Percentiles rank a stretch among this genome's conserved stretches.
Conservation (phyloP, 23 tunicate genomes). For the Clavelina lepadiformis region DNA sequence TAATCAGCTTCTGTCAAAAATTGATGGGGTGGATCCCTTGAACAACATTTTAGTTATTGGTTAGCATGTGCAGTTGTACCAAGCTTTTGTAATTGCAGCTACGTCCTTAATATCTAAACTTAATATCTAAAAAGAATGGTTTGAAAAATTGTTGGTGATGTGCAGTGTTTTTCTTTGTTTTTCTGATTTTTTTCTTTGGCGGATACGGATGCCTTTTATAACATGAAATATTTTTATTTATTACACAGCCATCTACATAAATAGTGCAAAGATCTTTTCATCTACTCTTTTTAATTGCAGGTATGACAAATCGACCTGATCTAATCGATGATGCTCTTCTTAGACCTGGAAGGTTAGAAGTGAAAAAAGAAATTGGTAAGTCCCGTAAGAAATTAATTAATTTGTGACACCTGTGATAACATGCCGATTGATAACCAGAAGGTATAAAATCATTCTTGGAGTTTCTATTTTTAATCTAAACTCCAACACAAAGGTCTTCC, state of each 20-base stretch:
- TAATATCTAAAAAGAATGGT: no score
- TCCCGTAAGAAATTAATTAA: not conserved
- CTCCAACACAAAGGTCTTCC: slow-evolving; percentile 53
- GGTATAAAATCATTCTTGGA: not conserved
- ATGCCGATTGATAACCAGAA: not conserved
- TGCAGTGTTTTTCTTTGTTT: no score
- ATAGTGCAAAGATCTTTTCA: no score
- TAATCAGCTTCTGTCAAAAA: slow-evolving; percentile 95
- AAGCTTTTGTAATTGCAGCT: no score
- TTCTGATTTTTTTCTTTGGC: no score
- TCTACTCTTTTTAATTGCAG: slow-evolving; percentile 25
- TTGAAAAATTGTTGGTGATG: no score
- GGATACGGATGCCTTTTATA: no score
- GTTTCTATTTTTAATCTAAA: not conserved
- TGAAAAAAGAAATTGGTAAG: slow-evolving; percentile 90
- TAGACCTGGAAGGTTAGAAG: slow-evolving; percentile 95
- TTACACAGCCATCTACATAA: no score
- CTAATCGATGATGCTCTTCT: slow-evolving; percentile 92
- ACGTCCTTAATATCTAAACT: no score
- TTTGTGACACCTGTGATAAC: not conserved
- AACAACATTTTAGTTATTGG: slow-evolving; percentile 94
- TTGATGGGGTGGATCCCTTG: slow-evolving; percentile 96
- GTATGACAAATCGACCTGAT: slow-evolving; percentile 98
- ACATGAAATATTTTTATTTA: no score
- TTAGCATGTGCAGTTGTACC: slow-evolving; percentile 6